A percentile compares a stretch with the other conserved stretches of the same genome.
Conservation (phyloP, 2,888 invertebrate genomes). For the Pseudococcus viburni region DNA sequence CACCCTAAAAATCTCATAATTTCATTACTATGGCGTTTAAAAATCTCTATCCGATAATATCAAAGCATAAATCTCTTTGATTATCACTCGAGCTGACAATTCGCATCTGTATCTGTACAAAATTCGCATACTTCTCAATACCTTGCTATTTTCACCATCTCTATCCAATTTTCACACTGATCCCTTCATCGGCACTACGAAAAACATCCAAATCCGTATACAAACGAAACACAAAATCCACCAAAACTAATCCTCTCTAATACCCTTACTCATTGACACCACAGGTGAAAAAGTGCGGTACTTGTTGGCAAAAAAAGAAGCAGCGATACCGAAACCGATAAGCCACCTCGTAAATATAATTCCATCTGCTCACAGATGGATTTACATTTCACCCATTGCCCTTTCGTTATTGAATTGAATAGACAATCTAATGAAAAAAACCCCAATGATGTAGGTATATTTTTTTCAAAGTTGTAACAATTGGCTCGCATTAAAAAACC, state of each 20-base stretch:
- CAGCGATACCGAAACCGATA: background rate
- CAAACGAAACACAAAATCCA: background rate
- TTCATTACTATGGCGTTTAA: background rate
- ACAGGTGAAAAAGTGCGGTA: conserved; percentile 11
- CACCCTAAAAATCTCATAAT: background rate
- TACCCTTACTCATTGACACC: background rate
- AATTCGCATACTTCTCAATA: background rate
- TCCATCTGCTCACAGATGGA: background rate
- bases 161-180: background rate
- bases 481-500: conserved; percentile 17
- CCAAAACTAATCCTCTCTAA: conserved; percentile 8
- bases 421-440: background rate
- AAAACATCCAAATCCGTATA: background rate
- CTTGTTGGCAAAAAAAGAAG: background rate
- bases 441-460: background rate
- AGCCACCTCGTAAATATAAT: background rate
- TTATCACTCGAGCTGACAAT: conserved; percentile 4
- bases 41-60: conserved; percentile 6
- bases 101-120: background rate
- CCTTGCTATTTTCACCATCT: background rate
- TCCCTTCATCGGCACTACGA: background rate
- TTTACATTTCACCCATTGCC: conserved; percentile 14
- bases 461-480: background rate
- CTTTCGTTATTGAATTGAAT: background rate
- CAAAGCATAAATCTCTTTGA: background rate